Evolutionary conservation across 2,888 invertebrate species (phyloP), one percentile per base, ranked within the genome.

Genomic region (Drosophila putrida): DNA sequence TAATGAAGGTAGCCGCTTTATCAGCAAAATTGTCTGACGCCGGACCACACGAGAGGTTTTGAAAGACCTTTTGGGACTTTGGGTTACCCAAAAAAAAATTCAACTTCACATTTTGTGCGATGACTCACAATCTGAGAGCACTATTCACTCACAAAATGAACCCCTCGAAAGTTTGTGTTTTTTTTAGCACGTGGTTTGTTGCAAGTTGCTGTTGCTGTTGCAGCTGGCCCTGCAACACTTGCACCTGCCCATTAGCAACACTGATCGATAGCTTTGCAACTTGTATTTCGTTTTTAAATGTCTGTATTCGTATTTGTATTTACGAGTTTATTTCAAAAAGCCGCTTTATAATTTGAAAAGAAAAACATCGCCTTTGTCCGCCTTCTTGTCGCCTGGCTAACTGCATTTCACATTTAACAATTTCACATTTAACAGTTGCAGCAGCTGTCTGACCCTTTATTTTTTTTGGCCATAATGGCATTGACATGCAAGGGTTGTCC

Each of bases 1-100:
- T 89, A 89, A 88, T 87, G 84, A 87, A 87, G 89, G 89, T 78
- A 82, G 70, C 71, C 62, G 67, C 63, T 49, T 75, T 77, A 72
- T 70, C 78, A 73, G 67, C 59, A 43, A 47, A 55, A 61, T 35
- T 60, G 59, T 63, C 69, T 54, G 65, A 60, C 51, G 44, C 46
- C 62, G 64, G 84, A 80, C 89, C 87, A 80, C 87, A 88, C 80
- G 55, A 65, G 76, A 35, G 49, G 20, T 33, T 49, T 31, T 20
- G 20, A 20, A 3, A 20, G 8, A 10, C 47, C 31, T 47, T 46
- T 28, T 44, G 28, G n/a, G 31, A 0, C 46, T 27, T 54, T 54
- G 55, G 41, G 47, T 35, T 13, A 10, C 70, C 55, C 39, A 54
- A 43, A 55, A 55, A 55, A 20, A 20, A 20, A 20, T 49, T 50